phyloP scores from a whole-genome alignment of 2,797 vertebrate genomes.

The Falco columbarius region DNA sequence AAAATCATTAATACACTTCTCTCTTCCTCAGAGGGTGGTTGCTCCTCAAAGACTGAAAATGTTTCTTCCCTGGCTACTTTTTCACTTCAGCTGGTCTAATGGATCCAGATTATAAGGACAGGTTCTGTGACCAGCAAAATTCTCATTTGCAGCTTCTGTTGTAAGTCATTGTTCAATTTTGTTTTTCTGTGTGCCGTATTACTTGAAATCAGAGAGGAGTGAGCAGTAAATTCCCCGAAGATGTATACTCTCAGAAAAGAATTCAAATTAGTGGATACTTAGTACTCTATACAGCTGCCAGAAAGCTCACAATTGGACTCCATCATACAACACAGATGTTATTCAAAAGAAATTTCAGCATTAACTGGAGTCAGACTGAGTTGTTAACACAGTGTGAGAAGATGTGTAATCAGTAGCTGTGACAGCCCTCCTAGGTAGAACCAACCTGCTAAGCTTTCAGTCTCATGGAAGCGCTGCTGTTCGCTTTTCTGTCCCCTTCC shows the following conservation, averaged over 20 bases:
- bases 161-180: background rate
- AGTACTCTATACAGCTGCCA: constrained; percentile 17
- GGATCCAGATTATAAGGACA: background rate
- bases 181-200: background rate
- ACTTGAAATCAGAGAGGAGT: constrained; percentile 6
- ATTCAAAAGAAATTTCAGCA: background rate
- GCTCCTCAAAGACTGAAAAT: background rate
- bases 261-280: constrained; percentile 27
- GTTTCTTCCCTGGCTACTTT: background rate
- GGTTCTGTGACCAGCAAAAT: background rate
- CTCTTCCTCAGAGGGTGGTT: background rate
- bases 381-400: constrained; percentile 14
- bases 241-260: background rate
- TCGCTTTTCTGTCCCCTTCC: background rate
- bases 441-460: background rate
- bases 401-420: background rate
- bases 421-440: constrained; percentile 2
- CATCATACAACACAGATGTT: background rate
- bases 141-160: background rate
- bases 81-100: background rate
- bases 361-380: background rate
- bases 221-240: constrained; percentile 18
- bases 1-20: background rate
- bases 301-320: background rate
- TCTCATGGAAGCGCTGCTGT: background rate